Conservation (phyloP, 1,140 invertebrate species). For the Brachionus koreanus region DNA sequence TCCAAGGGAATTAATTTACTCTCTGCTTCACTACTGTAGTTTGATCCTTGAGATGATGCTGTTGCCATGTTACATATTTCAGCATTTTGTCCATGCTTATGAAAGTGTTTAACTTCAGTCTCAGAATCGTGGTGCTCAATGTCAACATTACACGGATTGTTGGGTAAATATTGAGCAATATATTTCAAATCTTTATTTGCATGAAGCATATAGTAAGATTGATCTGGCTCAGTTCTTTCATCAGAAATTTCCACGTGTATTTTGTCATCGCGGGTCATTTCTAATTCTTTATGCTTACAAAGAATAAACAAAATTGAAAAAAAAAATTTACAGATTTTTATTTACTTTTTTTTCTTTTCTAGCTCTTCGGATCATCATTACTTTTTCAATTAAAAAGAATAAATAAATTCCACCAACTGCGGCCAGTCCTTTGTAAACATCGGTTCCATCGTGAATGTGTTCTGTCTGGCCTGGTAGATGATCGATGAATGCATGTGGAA, state of each 20-base stretch:
- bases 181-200: conserved; percentile 38
- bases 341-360: conserved; percentile 27
- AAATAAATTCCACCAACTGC: conserved; percentile 51
- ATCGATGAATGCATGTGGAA: conserved; percentile 43
- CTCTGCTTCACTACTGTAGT: neutral
- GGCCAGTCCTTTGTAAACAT: conserved; percentile 49
- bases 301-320: neutral
- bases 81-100: neutral
- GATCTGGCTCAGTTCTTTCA: neutral
- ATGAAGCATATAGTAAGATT: neutral
- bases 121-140: conserved; percentile 29
- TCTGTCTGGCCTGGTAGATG: neutral
- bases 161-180: conserved; percentile 36
- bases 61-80: neutral
- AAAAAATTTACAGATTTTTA: neutral
- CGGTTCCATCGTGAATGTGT: neutral
- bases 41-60: neutral
- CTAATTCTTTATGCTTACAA: neutral
- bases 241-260: neutral
- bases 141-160: neutral
- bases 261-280: neutral
- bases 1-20: neutral
- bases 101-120: neutral
- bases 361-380: conserved; percentile 46
- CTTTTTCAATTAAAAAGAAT: conserved; percentile 52